These are phyloP conservation scores for Aurelia aurita DNA, from an alignment of 30 jellyfish, hydroid and myxozoan genomes.

Conservation along the genomic window DNA sequence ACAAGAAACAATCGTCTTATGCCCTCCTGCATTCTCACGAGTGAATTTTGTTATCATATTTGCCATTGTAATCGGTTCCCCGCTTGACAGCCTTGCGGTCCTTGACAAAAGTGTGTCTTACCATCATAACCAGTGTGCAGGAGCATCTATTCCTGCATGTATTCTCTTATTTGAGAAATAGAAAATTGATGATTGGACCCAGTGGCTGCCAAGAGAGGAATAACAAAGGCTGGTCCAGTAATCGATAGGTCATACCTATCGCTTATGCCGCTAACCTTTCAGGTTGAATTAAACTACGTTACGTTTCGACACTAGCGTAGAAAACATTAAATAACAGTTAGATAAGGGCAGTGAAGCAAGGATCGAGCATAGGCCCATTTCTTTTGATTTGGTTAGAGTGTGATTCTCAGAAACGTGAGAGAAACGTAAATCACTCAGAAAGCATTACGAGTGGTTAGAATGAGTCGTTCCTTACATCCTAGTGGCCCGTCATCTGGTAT, in stretches of 20 bases:
- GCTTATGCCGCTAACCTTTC: slow-evolving; percentile 2
- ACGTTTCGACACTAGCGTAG: not conserved
- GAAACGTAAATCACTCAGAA: too few relatives aligned
- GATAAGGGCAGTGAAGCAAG: slow-evolving; percentile 6
- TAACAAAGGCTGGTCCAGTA: slow-evolving; percentile 11
- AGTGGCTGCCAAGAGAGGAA: not conserved
- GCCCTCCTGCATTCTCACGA: not conserved
- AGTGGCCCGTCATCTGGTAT: not conserved
- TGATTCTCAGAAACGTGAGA: too few relatives aligned
- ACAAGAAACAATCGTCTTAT: not conserved
- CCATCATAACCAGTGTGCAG: too few relatives aligned
- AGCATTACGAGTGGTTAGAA: too few relatives aligned
- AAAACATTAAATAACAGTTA: not conserved
- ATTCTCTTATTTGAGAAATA: too few relatives aligned
- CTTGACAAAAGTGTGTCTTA: too few relatives aligned
- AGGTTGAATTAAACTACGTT: not conserved
- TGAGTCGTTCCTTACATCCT: too few relatives aligned
- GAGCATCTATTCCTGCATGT: too few relatives aligned
- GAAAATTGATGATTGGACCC: too few relatives aligned
- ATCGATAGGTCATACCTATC: not conserved
- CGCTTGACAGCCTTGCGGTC: too few relatives aligned
- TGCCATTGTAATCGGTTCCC: not conserved
- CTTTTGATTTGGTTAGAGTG: too few relatives aligned
- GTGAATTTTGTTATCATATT: not conserved
- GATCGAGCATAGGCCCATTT: not conserved